These are phyloP conservation scores for Triops longicaudatus DNA, from an alignment of 1,140 invertebrate genomes.

Conservation along the genomic window DNA sequence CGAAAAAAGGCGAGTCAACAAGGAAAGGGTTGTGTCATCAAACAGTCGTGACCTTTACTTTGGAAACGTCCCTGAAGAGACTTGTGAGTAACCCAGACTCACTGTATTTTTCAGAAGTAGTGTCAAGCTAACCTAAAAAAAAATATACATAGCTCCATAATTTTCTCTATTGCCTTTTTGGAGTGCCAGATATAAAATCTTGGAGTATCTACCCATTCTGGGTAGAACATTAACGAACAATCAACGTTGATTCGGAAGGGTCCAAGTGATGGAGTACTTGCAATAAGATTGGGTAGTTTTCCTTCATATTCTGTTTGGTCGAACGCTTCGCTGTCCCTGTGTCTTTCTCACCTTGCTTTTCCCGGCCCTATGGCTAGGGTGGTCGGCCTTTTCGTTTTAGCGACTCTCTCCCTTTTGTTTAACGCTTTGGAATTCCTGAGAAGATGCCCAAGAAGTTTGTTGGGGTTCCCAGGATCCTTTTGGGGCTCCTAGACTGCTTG, in stretches of 20 bases:
- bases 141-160: not conserved
- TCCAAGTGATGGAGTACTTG: not conserved
- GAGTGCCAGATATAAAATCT: not conserved
- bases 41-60: not conserved
- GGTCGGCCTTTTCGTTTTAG: not conserved
- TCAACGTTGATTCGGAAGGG: not conserved
- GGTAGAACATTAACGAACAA: not conserved
- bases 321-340: not conserved
- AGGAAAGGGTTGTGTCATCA: constrained; percentile 2
- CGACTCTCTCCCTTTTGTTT: not conserved
- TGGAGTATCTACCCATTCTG: not conserved
- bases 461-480: not conserved
- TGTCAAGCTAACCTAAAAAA: too few species aligned
- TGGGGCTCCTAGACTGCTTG: constrained; percentile 1
- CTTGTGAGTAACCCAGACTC: not conserved
- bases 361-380: not conserved
- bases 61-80: not conserved
- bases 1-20: not conserved
- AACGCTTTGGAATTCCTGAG: not conserved
- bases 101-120: not conserved
- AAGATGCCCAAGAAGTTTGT: not conserved
- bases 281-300: not conserved
- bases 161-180: not conserved
- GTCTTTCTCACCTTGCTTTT: not conserved
- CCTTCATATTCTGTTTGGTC: not conserved